Conservation (phyloP, 2,888 invertebrate species). For the Ecdyonurus torrentis region DNA sequence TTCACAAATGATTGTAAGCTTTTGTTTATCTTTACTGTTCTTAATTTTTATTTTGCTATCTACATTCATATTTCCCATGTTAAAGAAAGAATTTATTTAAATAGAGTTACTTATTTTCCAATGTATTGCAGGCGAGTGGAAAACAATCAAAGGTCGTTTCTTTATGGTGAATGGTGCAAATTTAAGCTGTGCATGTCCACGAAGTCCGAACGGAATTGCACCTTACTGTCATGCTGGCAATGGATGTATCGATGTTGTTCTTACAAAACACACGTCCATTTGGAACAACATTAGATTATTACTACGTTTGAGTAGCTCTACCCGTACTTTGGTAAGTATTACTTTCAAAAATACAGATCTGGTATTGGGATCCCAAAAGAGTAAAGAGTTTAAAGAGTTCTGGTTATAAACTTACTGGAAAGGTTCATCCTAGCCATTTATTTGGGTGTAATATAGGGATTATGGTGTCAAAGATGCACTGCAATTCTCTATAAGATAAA, state of each 20-base stretch:
- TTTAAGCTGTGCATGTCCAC: slow-evolving; percentile 55
- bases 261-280: slow-evolving; percentile 53
- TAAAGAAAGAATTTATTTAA: neutral
- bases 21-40: too few relatives aligned
- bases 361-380: too few relatives aligned
- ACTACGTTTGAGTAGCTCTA: slow-evolving; percentile 40
- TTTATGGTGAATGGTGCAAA: slow-evolving; percentile 63
- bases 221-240: slow-evolving; percentile 64
- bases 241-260: slow-evolving; percentile 57
- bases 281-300: slow-evolving; percentile 53
- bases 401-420: too few relatives aligned
- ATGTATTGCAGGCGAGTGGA: slow-evolving; percentile 26
- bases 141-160: slow-evolving; percentile 48
- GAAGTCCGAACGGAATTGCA: slow-evolving; percentile 59
- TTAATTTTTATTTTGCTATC: too few relatives aligned
- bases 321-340: slow-evolving; percentile 44
- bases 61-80: neutral
- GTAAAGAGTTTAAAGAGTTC: too few relatives aligned
- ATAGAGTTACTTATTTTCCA: slow-evolving; percentile 14
- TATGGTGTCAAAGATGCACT: too few relatives aligned
- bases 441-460: too few relatives aligned
- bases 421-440: too few relatives aligned
- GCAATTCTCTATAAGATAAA: too few relatives aligned
- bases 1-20: too few relatives aligned
- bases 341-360: too few relatives aligned